Conservation (phyloP, 2,797 vertebrate species). For the Sebastes iracundus region DNA sequence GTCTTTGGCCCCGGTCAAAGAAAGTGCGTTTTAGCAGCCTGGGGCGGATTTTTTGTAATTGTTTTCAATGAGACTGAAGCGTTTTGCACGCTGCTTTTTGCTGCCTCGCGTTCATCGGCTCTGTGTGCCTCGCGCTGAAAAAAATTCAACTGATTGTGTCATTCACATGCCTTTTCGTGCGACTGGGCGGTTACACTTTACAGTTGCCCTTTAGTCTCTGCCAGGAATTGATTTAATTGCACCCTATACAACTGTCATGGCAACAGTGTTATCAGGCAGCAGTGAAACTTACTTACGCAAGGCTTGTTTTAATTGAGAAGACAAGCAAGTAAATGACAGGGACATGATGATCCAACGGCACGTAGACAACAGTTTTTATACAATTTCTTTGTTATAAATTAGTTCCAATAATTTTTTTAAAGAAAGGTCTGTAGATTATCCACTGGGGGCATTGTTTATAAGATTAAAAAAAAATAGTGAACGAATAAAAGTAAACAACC, state of each 20-base stretch:
- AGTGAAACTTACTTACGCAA: not conserved
- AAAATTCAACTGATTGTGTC: too few species aligned
- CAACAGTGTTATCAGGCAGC: not conserved
- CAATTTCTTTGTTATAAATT: not conserved
- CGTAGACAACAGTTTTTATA: not conserved
- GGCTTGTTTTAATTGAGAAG: not conserved
- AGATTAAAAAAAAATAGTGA: not conserved
- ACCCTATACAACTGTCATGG: not conserved
- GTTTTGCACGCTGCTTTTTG: too few species aligned
- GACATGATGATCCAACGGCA: not conserved
- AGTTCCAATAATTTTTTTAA: not conserved
- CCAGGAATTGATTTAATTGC: not conserved
- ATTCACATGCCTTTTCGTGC: too few species aligned
- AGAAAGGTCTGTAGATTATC: not conserved
- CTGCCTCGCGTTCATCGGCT: too few species aligned
- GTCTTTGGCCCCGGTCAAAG: too few species aligned
- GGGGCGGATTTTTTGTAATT: too few species aligned
- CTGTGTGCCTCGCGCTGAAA: too few species aligned
- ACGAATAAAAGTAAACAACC: not conserved
- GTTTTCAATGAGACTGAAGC: too few species aligned
- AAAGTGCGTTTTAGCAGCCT: too few species aligned
- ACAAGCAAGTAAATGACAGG: not conserved
- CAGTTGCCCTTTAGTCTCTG: not conserved
- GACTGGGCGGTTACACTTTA: too few species aligned
- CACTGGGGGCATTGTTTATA: not conserved